Conservation (phyloP, 2,113 vertebrate species). For the Etia nguti region DNA sequence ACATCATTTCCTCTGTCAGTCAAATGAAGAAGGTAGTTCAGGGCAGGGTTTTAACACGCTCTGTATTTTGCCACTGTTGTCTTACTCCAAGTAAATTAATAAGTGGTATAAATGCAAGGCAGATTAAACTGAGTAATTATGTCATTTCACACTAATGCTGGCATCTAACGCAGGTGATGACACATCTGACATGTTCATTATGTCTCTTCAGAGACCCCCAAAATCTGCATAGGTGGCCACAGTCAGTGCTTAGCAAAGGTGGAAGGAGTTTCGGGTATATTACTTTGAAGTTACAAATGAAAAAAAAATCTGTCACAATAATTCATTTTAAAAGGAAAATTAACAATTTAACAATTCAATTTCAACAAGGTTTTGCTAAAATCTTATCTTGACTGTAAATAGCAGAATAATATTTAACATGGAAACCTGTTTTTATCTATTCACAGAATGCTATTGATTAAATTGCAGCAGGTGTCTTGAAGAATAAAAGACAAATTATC, state of each 20-base stretch:
- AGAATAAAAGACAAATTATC: not conserved
- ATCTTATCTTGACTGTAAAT: not conserved
- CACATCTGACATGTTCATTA: not conserved
- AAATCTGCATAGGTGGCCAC: not conserved
- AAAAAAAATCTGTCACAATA: not conserved
- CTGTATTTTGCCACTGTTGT: not conserved
- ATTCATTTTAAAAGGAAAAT: not conserved
- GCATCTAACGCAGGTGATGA: not conserved
- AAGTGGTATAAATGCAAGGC: not conserved
- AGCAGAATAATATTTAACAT: not conserved
- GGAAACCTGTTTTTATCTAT: not conserved
- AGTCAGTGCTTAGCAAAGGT: not conserved
- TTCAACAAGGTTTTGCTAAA: not conserved
- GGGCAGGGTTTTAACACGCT: not conserved
- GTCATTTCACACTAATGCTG: not conserved
- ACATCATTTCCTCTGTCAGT: not conserved
- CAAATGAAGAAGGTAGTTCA: not conserved
- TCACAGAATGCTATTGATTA: not conserved
- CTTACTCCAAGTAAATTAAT: not conserved
- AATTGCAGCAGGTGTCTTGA: not conserved
- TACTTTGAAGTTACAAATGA: not conserved
- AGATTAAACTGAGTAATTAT: not conserved
- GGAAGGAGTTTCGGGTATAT: not conserved
- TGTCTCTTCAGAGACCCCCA: not conserved
- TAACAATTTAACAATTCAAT: not conserved